Percentiles rank a stretch among this genome's conserved stretches.
These are phyloP conservation scores for Monopterus albus DNA, from an alignment of 2,113 vertebrate species.

Conservation along the genomic window DNA sequence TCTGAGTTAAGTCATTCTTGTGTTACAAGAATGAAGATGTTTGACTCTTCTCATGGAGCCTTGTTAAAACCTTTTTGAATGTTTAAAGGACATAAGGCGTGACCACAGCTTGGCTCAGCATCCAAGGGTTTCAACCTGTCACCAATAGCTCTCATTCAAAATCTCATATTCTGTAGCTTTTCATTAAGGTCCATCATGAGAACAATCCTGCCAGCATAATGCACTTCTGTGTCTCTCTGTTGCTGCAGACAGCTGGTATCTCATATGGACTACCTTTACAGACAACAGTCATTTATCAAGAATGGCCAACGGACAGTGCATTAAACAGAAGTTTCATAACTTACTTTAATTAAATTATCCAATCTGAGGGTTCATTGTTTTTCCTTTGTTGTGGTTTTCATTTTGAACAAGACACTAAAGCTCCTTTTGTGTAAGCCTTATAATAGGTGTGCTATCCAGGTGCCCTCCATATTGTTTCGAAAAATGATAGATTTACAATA, in stretches of 20 bases:
- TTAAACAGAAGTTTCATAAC: constrained; percentile 61
- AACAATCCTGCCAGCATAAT: constrained; percentile 5
- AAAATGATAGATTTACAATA: too few species aligned
- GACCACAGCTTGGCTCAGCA: neutral
- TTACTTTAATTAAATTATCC: constrained; percentile 68
- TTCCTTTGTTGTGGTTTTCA: constrained; percentile 70
- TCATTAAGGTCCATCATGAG: constrained; percentile 21
- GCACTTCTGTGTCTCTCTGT: constrained; percentile 5
- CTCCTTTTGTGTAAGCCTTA: constrained; percentile 59
- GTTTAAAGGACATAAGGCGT: too few species aligned
- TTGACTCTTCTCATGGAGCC: too few species aligned
- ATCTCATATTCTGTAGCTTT: constrained; percentile 16
- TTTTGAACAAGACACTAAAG: constrained; percentile 69
- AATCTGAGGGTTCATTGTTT: constrained; percentile 63
- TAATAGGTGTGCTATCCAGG: constrained; percentile 63
- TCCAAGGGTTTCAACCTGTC: neutral
- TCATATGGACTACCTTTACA: constrained; percentile 30
- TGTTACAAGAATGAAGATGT: too few species aligned
- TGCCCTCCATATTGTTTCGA: constrained; percentile 44
- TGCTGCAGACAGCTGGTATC: constrained; percentile 47
- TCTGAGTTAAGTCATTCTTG: too few species aligned
- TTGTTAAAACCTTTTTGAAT: too few species aligned
- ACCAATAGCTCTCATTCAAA: neutral
- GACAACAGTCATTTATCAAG: constrained; percentile 40
- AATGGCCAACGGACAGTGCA: constrained; percentile 24